Evolutionary conservation across 2,888 invertebrate genomes (phyloP).

Genomic region (Tetramorium bicarinatum): DNA sequence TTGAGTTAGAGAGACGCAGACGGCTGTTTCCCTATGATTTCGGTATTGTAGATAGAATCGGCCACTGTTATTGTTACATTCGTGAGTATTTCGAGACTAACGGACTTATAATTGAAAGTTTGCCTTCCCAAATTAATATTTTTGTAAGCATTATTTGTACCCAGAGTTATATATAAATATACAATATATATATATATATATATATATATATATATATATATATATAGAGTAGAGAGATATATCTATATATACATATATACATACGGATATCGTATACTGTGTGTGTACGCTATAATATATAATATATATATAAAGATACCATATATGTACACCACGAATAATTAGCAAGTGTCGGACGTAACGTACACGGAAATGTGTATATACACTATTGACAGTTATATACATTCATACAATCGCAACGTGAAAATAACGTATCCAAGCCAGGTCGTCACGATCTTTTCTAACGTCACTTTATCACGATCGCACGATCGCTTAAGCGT

Average conservation of each 20-base stretch:
- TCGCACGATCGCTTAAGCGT: slow-evolving; percentile 56
- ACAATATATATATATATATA: slow-evolving; percentile 60
- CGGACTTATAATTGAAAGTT: slow-evolving; percentile 80
- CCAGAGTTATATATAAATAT: slow-evolving; percentile 76
- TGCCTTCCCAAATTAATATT: slow-evolving; percentile 85
- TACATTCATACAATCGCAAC: slow-evolving; percentile 14
- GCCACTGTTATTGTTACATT: slow-evolving; percentile 74
- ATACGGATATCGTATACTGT: slow-evolving; percentile 46
- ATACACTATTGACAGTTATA: slow-evolving; percentile 2
- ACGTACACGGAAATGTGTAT: slow-evolving; percentile 46
- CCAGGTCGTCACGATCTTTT: slow-evolving; percentile 10
- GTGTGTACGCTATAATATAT: slow-evolving; percentile 16
- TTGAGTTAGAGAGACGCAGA: slow-evolving; percentile 58
- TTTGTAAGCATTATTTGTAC: slow-evolving; percentile 85
- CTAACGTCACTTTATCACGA: slow-evolving; percentile 52
- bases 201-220: slow-evolving; percentile 57
- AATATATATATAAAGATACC: slow-evolving; percentile 63
- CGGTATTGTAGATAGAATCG: slow-evolving; percentile 73
- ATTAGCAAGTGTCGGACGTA: slow-evolving; percentile 25
- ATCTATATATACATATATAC: slow-evolving; percentile 35
- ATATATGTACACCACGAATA: slow-evolving; percentile 49
- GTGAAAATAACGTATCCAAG: slow-evolving; percentile 17
- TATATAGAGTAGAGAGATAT: slow-evolving; percentile 39
- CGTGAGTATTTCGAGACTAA: slow-evolving; percentile 69
- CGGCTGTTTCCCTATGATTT: slow-evolving; percentile 65